phyloP scores from a whole-genome alignment of 2,888 invertebrate species.

The Troides oblongomaculatus region DNA sequence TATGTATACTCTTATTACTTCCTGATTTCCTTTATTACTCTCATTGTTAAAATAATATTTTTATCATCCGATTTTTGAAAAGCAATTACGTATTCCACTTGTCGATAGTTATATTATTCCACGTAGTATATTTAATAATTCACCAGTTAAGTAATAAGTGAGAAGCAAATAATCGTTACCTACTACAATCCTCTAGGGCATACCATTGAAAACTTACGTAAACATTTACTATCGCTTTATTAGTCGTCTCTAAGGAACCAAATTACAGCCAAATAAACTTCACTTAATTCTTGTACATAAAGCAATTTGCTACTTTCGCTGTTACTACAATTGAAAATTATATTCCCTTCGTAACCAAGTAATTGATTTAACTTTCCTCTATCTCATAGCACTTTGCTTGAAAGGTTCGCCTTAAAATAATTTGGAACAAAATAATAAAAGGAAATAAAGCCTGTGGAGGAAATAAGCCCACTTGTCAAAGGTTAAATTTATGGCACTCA shows the following conservation, averaged over 20 bases:
- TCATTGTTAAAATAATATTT: too few relatives aligned
- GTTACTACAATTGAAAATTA: slow-evolving; percentile 38
- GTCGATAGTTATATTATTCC: background rate
- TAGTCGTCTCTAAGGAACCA: background rate
- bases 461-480: slow-evolving; percentile 29
- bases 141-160: background rate
- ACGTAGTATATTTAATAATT: background rate
- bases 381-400: slow-evolving; percentile 52
- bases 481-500: slow-evolving; percentile 25
- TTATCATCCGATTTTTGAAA: too few relatives aligned
- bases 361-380: slow-evolving; percentile 60
- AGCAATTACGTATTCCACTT: background rate
- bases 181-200: background rate
- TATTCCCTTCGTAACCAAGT: slow-evolving; percentile 40
- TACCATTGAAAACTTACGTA: slow-evolving; percentile 4
- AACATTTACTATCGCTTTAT: background rate
- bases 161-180: slow-evolving; percentile 1
- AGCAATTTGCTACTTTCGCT: slow-evolving; percentile 35
- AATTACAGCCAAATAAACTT: background rate
- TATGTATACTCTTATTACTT: too few relatives aligned
- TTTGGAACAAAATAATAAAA: slow-evolving; percentile 49
- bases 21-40: too few relatives aligned
- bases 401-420: slow-evolving; percentile 59
- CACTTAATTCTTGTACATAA: slow-evolving; percentile 21
- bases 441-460: slow-evolving; percentile 30